Evolutionary conservation across 2,797 vertebrate genomes (phyloP), one percentile per base, ranked within the genome.

Genomic region (Moxostoma hubbsi): DNA sequence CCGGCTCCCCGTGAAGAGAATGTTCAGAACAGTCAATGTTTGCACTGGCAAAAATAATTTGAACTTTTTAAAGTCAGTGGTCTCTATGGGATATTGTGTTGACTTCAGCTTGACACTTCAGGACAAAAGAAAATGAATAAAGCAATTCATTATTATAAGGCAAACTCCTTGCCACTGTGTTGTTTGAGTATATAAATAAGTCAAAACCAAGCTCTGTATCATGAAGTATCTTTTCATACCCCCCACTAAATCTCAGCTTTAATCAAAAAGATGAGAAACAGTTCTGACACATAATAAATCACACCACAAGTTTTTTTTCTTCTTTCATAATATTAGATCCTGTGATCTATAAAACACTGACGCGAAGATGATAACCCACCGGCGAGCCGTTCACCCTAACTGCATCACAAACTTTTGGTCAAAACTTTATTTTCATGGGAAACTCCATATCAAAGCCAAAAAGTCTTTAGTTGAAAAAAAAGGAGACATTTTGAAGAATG

Each of bases 151-250:
- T 16, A 69, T 76, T 73, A 66, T 59, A 62, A 57, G 59, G 24
- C 57, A 24, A 64, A 79, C 10, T 47, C 69, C 62, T 59, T 16
- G n/a, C 51, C 55, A 59, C 36, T 43, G n/a, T 63, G 81, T 65
- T 63, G 45, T 70, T 57, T 45, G 61, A 61, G 54, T 51, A 54
- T 59, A 76, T 55, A 80, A 77, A 80, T 75, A 63, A 58, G 47
- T 59, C 15, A n/a, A 24, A 61, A 58, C 45, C 57, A 71, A 73
- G 50, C 16, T 78, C 58, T 12, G 50, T 62, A 54, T 58, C 65
- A 63, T 73, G 54, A 51, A 57, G 10, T 7, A 51, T 74, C 5
- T 71, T n/a, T 72, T 61, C 24, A 50, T 51, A 45, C 72, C 18
- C 46, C 15, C 36, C 46, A 53, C 45, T 24, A 58, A 51, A 75